A percentile compares a stretch with the other conserved stretches of the same genome.
Conservation (phyloP, 2,113 vertebrate species). For the Campylomormyrus numenius region DNA sequence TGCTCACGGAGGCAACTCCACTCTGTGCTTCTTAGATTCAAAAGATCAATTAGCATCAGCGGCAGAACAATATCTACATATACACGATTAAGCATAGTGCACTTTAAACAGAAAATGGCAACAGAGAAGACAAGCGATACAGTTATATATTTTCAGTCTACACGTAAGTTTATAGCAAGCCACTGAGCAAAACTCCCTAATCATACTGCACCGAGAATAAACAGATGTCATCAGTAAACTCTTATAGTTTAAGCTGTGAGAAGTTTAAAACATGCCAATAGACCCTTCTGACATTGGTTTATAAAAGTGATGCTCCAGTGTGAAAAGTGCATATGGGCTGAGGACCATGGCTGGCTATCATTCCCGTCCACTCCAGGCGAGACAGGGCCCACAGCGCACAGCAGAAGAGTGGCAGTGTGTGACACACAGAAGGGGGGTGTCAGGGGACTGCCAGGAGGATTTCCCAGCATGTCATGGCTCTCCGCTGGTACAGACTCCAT, state of each 20-base stretch:
- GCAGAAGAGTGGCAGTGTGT: background rate
- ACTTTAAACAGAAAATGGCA: conserved; percentile 7
- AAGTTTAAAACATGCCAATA: conserved; percentile 5
- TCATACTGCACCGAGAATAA: conserved; percentile 3
- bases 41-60: background rate
- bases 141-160: conserved; percentile 6
- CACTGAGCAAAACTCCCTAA: conserved; percentile 1
- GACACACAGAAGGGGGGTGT: background rate
- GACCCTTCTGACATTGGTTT: background rate
- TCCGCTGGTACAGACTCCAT: background rate
- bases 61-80: conserved; percentile 3
- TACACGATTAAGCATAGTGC: background rate
- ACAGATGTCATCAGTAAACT: conserved; percentile 13
- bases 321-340: background rate
- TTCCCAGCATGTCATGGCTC: background rate
- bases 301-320: conserved; percentile 10
- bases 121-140: background rate
- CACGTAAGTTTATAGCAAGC: background rate
- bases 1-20: background rate
- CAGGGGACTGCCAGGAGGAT: background rate
- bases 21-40: background rate
- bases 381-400: background rate
- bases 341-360: background rate
- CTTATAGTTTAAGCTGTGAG: background rate
- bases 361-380: background rate